Base-by-base conservation (phyloP, 2,113 vertebrate genomes). In the Platysteira castanea region DNA sequence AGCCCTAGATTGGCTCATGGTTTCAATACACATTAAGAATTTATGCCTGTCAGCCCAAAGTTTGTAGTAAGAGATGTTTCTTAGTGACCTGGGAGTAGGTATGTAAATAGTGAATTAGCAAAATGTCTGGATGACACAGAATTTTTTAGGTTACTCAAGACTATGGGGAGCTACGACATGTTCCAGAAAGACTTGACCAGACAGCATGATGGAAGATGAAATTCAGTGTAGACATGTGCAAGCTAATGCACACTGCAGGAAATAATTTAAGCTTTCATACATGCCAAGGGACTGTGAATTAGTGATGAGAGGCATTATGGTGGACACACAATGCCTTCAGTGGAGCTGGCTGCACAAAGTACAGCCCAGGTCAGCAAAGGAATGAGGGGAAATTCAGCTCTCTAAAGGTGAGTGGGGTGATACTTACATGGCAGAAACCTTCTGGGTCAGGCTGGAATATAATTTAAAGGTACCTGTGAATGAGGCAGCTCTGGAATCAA, bases 151-250 rank as follows among this genome's bases (percentile, higher is more conserved):
- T 96, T 97, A 96, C 47, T 95, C 74, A 76, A 95, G 87, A 97
- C 97, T 90, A 94, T 78, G 61, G 96, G 95, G 96, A 96, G 79
- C 83, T 97, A 82, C 78, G 7, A 94, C 50, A 39, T 90, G 93
- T 75, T 96, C 96, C 96, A 96, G 93, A 86, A 97, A 97, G 96
- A 97, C 96, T 90, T 94, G 95, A 84, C 94, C 94, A 97, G 96
- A 96, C 93, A 97, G 96, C 97, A 97, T 92, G 97, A 97, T 96
- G 94, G 95, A 97, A 96, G 96, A 97, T 96, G 96, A 97, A 96
- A 97, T 96, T 96, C 97, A 95, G 89, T 44, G 30, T 90, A 97
- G 95, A 97, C 93, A 92, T 96, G 90, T 94, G 87, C 81, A 95
- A 96, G 95, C 88, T 96, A 97, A 97, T 95, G 96, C 88, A 92